A percentile compares a stretch with the other conserved stretches of the same genome.
Evolutionary conservation across 2,888 invertebrate genomes (phyloP).

Genomic region (Tachystola acroxantha): DNA sequence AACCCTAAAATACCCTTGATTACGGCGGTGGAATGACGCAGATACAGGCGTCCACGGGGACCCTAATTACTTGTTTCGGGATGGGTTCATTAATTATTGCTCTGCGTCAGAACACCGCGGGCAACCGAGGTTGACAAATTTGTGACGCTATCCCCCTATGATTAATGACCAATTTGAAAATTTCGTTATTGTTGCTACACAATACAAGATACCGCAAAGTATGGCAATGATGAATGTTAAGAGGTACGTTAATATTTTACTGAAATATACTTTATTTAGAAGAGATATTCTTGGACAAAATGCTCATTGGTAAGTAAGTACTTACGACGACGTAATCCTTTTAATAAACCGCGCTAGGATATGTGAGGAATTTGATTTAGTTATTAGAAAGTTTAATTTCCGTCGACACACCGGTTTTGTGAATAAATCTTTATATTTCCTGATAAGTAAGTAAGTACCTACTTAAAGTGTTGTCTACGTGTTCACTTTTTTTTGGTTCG

Average conservation of each 20-base stretch:
- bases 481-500: too few relatives aligned
- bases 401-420: too few relatives aligned
- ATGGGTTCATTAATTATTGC: slow-evolving; percentile 52
- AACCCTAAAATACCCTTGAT: too few relatives aligned
- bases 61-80: slow-evolving; percentile 37
- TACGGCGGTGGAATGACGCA: slow-evolving; percentile 12
- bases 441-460: too few relatives aligned
- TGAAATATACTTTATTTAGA: neutral
- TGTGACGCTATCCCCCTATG: slow-evolving; percentile 40
- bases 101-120: slow-evolving; percentile 30
- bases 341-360: too few relatives aligned
- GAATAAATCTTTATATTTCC: too few relatives aligned
- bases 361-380: too few relatives aligned
- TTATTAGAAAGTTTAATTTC: too few relatives aligned
- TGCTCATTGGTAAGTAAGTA: neutral
- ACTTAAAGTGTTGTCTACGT: too few relatives aligned
- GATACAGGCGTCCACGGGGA: slow-evolving; percentile 18
- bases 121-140: slow-evolving; percentile 47
- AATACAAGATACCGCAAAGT: slow-evolving; percentile 18
- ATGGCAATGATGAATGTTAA: slow-evolving; percentile 21
- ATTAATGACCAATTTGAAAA: slow-evolving; percentile 51
- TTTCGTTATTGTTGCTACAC: slow-evolving; percentile 44
- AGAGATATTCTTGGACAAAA: neutral
- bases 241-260: too few relatives aligned
- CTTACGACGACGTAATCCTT: too few relatives aligned